These are phyloP conservation scores for Danio tinwini DNA, from an alignment of 2,797 vertebrate genomes.

Conservation along the genomic window DNA sequence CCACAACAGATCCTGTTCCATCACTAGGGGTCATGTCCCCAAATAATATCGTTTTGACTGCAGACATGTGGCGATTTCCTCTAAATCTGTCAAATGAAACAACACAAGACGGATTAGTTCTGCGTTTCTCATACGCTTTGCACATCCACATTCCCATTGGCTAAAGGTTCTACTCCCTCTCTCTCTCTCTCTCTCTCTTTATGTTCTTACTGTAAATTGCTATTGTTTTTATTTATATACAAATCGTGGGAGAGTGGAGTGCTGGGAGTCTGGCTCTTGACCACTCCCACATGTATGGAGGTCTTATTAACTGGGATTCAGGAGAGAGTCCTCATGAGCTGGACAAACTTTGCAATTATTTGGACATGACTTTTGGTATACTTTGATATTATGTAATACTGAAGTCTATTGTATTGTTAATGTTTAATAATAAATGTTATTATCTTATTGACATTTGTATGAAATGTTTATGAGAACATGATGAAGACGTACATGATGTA, in stretches of 20 bases:
- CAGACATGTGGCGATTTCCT: conserved; percentile 29
- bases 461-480: no score
- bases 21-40: conserved; percentile 25
- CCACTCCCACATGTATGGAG: background rate
- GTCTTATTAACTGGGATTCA: background rate
- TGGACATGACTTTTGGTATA: background rate
- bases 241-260: conserved; percentile 57
- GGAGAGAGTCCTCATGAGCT: background rate
- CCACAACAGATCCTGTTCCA: conserved; percentile 29
- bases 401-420: background rate
- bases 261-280: conserved; percentile 26
- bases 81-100: conserved; percentile 31
- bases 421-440: background rate
- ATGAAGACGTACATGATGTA: no score
- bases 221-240: conserved; percentile 62
- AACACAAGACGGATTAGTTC: conserved; percentile 36
- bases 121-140: conserved; percentile 66
- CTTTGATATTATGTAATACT: background rate
- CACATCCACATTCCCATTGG: conserved; percentile 60
- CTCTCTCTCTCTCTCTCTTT: conserved; percentile 30
- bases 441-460: no score
- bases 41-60: conserved; percentile 26
- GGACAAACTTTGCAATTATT: background rate
- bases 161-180: conserved; percentile 14
- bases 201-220: conserved; percentile 56